phyloP scores from a whole-genome alignment of 1,140 invertebrate species.

The Papilio helenus region DNA sequence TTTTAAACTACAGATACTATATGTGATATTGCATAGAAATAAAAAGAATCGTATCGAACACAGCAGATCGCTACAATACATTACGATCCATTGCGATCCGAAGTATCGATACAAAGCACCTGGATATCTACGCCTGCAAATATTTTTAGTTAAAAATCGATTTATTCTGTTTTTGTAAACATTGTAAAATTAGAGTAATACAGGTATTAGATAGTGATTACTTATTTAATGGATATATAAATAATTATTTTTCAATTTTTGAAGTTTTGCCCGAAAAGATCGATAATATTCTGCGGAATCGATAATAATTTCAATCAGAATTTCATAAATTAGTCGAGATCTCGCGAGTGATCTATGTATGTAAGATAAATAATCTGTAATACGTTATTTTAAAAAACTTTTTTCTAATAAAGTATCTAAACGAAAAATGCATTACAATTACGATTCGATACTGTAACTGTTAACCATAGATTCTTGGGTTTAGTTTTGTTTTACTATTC shows the following conservation, averaged over 20 bases:
- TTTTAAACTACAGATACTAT: too few relatives aligned
- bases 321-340: not conserved
- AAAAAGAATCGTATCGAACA: too few relatives aligned
- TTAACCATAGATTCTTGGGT: not conserved
- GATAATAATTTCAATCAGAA: not conserved
- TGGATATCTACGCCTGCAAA: not conserved
- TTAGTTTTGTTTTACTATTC: not conserved
- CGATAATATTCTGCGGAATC: not conserved
- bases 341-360: not conserved
- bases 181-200: not conserved
- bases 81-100: too few relatives aligned
- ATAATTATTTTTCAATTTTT: not conserved
- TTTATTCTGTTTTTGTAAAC: not conserved
- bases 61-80: too few relatives aligned
- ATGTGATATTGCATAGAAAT: too few relatives aligned
- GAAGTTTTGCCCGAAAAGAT: not conserved
- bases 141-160: not conserved
- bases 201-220: not conserved
- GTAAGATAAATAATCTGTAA: too few relatives aligned
- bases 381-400: not conserved
- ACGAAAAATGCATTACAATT: too few relatives aligned
- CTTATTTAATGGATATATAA: too few relatives aligned
- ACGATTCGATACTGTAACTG: not conserved
- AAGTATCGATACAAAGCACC: too few relatives aligned
- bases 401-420: not conserved